Conservation (phyloP, 2,113 vertebrate species). For the Chionis minor region DNA sequence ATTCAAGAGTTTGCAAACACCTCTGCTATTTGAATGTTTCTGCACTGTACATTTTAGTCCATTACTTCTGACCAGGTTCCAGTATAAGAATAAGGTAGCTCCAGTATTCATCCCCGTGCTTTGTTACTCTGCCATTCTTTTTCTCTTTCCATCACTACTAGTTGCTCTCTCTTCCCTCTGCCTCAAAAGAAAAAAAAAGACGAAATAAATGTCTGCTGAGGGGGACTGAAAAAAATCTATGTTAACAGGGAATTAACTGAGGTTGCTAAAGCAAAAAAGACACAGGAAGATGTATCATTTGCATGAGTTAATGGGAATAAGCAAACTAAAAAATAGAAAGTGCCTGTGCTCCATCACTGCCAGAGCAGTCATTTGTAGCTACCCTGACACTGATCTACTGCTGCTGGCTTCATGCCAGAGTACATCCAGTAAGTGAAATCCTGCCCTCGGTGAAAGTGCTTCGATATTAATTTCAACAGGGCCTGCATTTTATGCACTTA, state of each 20-base stretch:
- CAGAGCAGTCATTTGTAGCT: not conserved
- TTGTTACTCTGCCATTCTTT: not conserved
- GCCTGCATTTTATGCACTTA: not conserved
- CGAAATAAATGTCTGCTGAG: not conserved
- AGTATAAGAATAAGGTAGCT: not conserved
- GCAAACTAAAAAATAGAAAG: not conserved
- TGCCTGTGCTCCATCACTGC: conserved; percentile 13
- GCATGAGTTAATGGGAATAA: conserved; percentile 27
- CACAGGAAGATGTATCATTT: not conserved
- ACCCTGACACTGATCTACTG: conserved; percentile 11
- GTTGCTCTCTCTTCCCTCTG: not conserved
- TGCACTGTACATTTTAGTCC: not conserved
- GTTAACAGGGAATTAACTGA: conserved; percentile 15
- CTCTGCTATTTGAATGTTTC: not conserved
- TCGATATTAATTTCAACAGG: not conserved
- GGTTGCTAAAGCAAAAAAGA: not conserved
- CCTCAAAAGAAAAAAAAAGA: not conserved
- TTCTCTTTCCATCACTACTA: not conserved
- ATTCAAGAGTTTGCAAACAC: not conserved
- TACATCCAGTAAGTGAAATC: not conserved
- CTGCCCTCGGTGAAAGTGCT: not conserved
- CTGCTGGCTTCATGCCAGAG: not conserved
- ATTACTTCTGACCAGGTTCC: not conserved
- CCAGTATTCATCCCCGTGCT: not conserved
- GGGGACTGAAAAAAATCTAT: not conserved